phyloP scores from a whole-genome alignment of 2,797 vertebrate genomes.

The Ptychadena robeensis region DNA sequence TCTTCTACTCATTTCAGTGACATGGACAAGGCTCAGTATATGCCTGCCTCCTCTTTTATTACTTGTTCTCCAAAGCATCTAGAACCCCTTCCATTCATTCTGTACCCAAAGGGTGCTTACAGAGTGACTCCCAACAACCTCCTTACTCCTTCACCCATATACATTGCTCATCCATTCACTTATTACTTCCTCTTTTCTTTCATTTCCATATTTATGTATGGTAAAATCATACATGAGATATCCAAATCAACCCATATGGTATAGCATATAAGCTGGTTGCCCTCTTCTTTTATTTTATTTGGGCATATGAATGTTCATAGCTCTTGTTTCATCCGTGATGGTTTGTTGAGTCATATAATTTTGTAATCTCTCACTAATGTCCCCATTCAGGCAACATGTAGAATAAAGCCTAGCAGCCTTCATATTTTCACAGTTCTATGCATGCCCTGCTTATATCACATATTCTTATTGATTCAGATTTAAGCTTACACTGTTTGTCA shows the following conservation, averaged over 20 bases:
- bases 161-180: neutral
- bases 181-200: no score
- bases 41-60: neutral
- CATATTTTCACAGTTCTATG: neutral
- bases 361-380: neutral
- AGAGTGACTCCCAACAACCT: no score
- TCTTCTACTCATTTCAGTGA: neutral
- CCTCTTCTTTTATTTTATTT: neutral
- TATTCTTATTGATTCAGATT: neutral
- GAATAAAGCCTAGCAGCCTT: neutral
- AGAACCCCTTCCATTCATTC: neutral
- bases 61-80: neutral
- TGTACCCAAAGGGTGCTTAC: no score
- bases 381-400: constrained; percentile 4
- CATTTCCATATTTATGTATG: no score
- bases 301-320: no score
- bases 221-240: no score
- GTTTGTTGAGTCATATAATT: no score
- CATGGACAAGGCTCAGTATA: neutral
- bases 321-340: no score
- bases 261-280: no score
- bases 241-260: no score
- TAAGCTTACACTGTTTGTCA: neutral
- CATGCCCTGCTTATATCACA: neutral
- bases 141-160: neutral